Percentiles rank a stretch among this genome's conserved stretches.
Conservation (phyloP, 2,113 vertebrate genomes). For the Cottus gobio region DNA sequence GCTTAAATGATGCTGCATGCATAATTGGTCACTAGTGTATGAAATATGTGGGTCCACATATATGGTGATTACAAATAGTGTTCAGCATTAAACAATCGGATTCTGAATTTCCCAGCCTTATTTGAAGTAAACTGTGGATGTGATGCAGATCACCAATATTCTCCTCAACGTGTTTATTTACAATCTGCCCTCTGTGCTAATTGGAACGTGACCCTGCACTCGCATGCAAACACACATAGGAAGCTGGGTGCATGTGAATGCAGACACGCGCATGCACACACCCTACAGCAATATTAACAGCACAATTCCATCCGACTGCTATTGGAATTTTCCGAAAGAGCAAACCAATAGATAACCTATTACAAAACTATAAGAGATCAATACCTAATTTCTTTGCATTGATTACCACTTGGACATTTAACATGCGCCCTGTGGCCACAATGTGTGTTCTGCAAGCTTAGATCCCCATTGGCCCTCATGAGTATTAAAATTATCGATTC, state of each 20-base stretch:
- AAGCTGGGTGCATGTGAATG: slow-evolving; percentile 11
- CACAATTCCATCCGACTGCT: slow-evolving; percentile 89
- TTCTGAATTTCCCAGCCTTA: slow-evolving; percentile 45
- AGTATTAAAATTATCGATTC: slow-evolving; percentile 91
- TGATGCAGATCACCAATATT: slow-evolving; percentile 67
- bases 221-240: slow-evolving; percentile 39
- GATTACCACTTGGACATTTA: slow-evolving; percentile 95
- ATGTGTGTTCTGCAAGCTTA: slow-evolving; percentile 83
- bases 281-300: slow-evolving; percentile 79
- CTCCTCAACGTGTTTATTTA: slow-evolving; percentile 79
- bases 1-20: not conserved
- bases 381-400: slow-evolving; percentile 98
- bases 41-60: not conserved
- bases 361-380: slow-evolving; percentile 94
- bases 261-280: slow-evolving; percentile 41
- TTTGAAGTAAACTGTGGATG: slow-evolving; percentile 63
- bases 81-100: slow-evolving; percentile 11
- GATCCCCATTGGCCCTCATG: slow-evolving; percentile 84
- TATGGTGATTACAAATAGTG: not conserved
- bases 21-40: not conserved
- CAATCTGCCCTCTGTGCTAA: slow-evolving; percentile 87
- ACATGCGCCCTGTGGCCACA: slow-evolving; percentile 89
- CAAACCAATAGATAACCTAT: slow-evolving; percentile 96
- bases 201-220: slow-evolving; percentile 85
- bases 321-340: slow-evolving; percentile 94